These are phyloP conservation scores for Chaunax sp. DNA, from an alignment of 2,797 vertebrate genomes.

Conservation along the genomic window DNA sequence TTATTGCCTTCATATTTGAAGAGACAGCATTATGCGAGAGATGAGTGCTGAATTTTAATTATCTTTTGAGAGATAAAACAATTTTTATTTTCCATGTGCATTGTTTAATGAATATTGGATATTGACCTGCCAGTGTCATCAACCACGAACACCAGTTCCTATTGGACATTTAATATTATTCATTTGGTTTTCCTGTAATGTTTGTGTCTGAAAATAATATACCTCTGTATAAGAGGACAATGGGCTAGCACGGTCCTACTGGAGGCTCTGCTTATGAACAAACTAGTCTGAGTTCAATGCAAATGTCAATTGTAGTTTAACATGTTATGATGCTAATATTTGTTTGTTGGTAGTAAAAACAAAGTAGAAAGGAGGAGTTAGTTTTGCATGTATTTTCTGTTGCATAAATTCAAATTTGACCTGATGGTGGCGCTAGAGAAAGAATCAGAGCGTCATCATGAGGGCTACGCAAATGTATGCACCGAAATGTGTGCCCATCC, in stretches of 20 bases:
- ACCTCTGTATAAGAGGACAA: no score
- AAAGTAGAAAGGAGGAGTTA: background rate
- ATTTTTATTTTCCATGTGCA: background rate
- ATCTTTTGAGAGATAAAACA: slow-evolving; percentile 1
- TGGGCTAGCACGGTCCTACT: no score
- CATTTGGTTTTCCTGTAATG: no score
- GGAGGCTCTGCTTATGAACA: no score
- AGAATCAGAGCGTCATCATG: background rate
- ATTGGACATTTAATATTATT: no score
- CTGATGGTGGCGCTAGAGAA: background rate
- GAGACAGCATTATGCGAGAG: slow-evolving; percentile 2
- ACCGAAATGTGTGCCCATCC: no score
- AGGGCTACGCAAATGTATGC: no score
- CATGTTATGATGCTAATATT: background rate
- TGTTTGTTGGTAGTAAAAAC: background rate
- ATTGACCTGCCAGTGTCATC: background rate
- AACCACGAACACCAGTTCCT: background rate
- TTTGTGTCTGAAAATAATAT: no score
- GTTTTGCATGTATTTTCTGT: background rate
- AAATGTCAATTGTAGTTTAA: background rate
- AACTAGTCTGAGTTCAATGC: no score
- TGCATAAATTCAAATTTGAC: background rate
- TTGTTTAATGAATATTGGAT: slow-evolving; percentile 5
- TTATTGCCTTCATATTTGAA: background rate
- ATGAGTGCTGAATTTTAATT: slow-evolving; percentile 16